Evolutionary conservation across 2,888 invertebrate genomes (phyloP).

Genomic region (Lymantria dispar): DNA sequence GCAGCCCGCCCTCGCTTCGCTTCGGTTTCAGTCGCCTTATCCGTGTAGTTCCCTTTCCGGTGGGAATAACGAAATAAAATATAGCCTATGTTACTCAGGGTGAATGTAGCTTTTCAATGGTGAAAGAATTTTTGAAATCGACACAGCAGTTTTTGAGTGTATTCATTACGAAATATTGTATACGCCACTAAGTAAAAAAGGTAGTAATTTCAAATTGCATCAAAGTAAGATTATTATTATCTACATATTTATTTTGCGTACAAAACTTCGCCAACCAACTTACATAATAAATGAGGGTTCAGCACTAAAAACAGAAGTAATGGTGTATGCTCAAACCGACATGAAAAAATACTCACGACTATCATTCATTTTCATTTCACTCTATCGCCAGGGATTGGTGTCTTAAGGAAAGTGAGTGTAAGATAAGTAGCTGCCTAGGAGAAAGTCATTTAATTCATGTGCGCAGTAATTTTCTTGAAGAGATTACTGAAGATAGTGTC

Average conservation of each 20-base stretch:
- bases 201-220: too few species aligned
- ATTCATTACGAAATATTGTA: too few species aligned
- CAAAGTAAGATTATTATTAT: too few species aligned
- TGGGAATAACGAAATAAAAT: too few species aligned
- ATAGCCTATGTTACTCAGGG: too few species aligned
- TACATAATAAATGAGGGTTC: slow-evolving; percentile 77
- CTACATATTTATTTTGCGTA: slow-evolving; percentile 39
- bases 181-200: too few species aligned
- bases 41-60: too few species aligned
- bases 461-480: slow-evolving; percentile 28
- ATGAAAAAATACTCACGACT: slow-evolving; percentile 78
- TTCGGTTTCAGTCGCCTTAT: too few species aligned
- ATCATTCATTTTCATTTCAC: slow-evolving; percentile 80
- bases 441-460: slow-evolving; percentile 39
- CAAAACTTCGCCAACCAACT: slow-evolving; percentile 55
- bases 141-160: too few species aligned
- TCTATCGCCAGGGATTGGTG: slow-evolving; percentile 70
- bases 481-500: slow-evolving; percentile 14
- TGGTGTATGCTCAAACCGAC: slow-evolving; percentile 79
- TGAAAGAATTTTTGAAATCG: too few species aligned
- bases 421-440: slow-evolving; percentile 26
- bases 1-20: too few species aligned
- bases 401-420: slow-evolving; percentile 61
- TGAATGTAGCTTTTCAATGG: too few species aligned
- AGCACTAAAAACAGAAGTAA: slow-evolving; percentile 75